Evolutionary conservation across 2,888 invertebrate genomes (phyloP), one percentile per base, ranked within the genome.

Genomic region (Rotaria socialis): DNA sequence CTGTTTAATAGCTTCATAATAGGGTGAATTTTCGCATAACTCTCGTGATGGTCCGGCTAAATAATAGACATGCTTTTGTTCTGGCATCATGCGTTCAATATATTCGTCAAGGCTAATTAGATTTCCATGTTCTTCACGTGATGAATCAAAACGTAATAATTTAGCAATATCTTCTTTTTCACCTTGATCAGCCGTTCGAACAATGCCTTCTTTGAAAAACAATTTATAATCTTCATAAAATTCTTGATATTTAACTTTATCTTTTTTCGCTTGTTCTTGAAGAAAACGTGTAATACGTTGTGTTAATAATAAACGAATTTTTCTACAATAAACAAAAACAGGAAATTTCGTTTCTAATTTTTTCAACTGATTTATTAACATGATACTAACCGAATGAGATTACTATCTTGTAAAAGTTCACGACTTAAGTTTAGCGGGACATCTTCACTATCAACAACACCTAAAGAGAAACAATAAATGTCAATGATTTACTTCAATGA

Each of bases 401-500:
- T 93, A 91, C 96, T 96, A 90, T 98, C 97, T 92, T 98, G 98
- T 85, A 98, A 92, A 87, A 98, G 92, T 92, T 98, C 98, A 90
- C 98, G 93, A 90, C 97, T 97, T 87, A 98, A 93, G 93, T 98
- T 98, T 86, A 98, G 92, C 75, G 98, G 98, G 92, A 98, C 97
- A 92, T 98, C 98, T 93, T 98, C 98, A 1, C 96, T 97, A 92
- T 98, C 98, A 27, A 98, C 96, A 55, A 98, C 97, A 90, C 97
- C 94, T 94, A 89, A 85, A 89, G 16, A 16, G 14, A 67, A 11
- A 11, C 10, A 67, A 35, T 5, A 0, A 16, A 88, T 85, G 16
- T 52, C 16, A 16, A 16, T 16, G 52, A 52, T 16, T 14, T 52
- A 16, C 14, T 16, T 14, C 52, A 11, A 52, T 52, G 4, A 11